phyloP scores from a whole-genome alignment of 2,888 invertebrate genomes.

The Netelia fuscicornis region DNA sequence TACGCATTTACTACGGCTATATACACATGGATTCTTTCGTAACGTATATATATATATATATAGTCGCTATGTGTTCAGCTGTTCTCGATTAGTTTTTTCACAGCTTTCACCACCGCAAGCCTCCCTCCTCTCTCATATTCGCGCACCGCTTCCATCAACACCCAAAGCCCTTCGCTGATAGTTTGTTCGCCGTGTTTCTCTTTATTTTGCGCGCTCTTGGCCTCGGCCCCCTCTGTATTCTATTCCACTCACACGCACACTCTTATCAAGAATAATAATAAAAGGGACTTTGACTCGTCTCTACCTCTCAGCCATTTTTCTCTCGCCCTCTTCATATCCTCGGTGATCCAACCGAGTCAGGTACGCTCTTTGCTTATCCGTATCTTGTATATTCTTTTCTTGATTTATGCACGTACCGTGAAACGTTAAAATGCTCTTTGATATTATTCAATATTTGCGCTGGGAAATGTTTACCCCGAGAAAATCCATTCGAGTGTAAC shows the following conservation, averaged over 20 bases:
- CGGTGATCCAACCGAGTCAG: slow-evolving; percentile 5
- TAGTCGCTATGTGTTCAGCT: slow-evolving; percentile 6
- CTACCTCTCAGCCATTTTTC: slow-evolving; percentile 19
- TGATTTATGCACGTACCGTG: not conserved
- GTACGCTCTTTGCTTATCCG: slow-evolving; percentile 26
- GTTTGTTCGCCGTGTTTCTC: slow-evolving; percentile 34
- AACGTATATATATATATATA: slow-evolving; percentile 12
- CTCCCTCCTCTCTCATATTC: not conserved
- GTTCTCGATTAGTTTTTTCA: slow-evolving; percentile 38
- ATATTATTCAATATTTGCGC: slow-evolving; percentile 31
- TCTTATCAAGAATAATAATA: slow-evolving; percentile 48
- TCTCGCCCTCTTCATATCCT: slow-evolving; percentile 1
- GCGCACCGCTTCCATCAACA: slow-evolving; percentile 50
- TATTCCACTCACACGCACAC: slow-evolving; percentile 17
- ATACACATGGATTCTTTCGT: not conserved
- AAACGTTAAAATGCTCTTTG: slow-evolving; percentile 9
- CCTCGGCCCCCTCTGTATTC: slow-evolving; percentile 21
- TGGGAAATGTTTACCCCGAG: not conserved
- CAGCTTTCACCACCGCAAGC: slow-evolving; percentile 27
- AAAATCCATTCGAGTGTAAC: not conserved
- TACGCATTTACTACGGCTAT: not conserved
- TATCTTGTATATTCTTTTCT: slow-evolving; percentile 6
- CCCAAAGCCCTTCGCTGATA: slow-evolving; percentile 22
- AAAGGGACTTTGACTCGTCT: slow-evolving; percentile 33
- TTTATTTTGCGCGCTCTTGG: slow-evolving; percentile 22